Evolutionary conservation across 2,888 invertebrate genomes (phyloP), one percentile per base, ranked within the genome.

Genomic region (Eupelmus urozonus): DNA sequence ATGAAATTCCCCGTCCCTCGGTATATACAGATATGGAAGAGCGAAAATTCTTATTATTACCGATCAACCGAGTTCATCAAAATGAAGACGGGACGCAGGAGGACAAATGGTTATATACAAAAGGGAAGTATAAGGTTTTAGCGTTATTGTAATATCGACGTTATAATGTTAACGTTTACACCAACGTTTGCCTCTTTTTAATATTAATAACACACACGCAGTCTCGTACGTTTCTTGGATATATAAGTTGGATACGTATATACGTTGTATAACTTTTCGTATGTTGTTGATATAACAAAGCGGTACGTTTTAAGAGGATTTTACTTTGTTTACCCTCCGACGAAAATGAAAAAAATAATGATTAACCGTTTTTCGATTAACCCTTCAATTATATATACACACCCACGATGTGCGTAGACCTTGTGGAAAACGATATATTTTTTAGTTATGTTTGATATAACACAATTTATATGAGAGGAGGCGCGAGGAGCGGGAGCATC

Each of bases 131-230:
- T n/a, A n/a, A n/a, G 71, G 59, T 76, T 77, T 80, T 74, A 80
- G 67, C 40, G 67, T 73, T 74, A 76, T 77, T 74, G 9, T 34
- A 34, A 34, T 34, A 51, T 74, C 25, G 60, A 73, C 70, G 62
- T 72, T 72, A 66, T 71, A 42, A 69, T 51, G 69, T 76, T 65
- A 71, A 79, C 70, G 69, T 76, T 53, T 63, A 73, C 62, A 71
- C 79, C 71, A 75, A 77, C n/a, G 63, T 80, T 78, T 80, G 77
- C 77, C 74, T 80, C 80, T 75, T 75, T 49, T 78, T 71, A 73
- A 76, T 70, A 80, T 65, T 65, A 66, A 51, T 51, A 18, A 63
- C 67, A 73, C 51, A 57, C 49, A 49, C 23, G 18, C 34, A 45
- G 16, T 45, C 9, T 13, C 13, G 13, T 16, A 45, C 45, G 45